phyloP scores from a whole-genome alignment of 2,888 invertebrate genomes.

The Ennomos quercinarius region DNA sequence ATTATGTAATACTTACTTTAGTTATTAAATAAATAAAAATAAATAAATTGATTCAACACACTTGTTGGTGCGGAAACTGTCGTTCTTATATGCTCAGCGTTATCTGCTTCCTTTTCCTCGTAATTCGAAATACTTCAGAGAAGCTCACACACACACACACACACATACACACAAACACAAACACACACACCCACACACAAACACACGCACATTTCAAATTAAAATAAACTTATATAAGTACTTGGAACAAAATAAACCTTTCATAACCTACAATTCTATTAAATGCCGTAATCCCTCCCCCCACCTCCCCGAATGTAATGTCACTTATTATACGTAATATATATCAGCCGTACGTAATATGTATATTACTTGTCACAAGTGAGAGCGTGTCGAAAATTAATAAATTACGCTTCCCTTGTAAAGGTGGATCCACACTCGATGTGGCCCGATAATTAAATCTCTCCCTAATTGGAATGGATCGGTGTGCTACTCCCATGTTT shows the following conservation, averaged over 20 bases:
- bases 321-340: not conserved
- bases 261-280: slow-evolving; percentile 5
- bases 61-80: too few relatives aligned
- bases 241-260: slow-evolving; percentile 11
- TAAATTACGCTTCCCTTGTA: slow-evolving; percentile 43
- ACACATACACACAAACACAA: too few relatives aligned
- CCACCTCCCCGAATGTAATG: too few relatives aligned
- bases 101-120: too few relatives aligned
- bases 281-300: slow-evolving; percentile 4
- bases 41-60: too few relatives aligned
- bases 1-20: too few relatives aligned
- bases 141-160: too few relatives aligned
- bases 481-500: slow-evolving; percentile 36
- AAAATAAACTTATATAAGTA: not conserved
- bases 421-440: slow-evolving; percentile 47
- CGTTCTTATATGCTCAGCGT: too few relatives aligned
- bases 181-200: too few relatives aligned
- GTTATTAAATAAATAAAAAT: too few relatives aligned
- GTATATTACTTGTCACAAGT: slow-evolving; percentile 20
- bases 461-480: slow-evolving; percentile 56
- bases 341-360: slow-evolving; percentile 7
- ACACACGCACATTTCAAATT: too few relatives aligned
- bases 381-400: slow-evolving; percentile 43
- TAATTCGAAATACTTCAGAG: too few relatives aligned
- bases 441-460: slow-evolving; percentile 62